Percentiles rank a stretch among this genome's conserved stretches.
phyloP scores from a whole-genome alignment of 2,888 invertebrate species.

The Phorcus lineatus region DNA sequence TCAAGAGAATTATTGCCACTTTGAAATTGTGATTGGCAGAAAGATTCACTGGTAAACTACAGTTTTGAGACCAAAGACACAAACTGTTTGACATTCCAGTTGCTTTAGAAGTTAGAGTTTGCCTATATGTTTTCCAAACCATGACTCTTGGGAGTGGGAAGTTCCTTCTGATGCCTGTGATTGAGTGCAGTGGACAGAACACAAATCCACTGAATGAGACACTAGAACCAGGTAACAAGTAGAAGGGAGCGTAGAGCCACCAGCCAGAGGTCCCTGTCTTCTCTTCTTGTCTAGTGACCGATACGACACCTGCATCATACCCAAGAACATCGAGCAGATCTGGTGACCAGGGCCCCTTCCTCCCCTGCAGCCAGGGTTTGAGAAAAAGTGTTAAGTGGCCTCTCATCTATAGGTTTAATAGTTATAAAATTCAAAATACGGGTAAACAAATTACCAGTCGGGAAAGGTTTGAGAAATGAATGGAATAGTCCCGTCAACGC shows the following conservation, averaged over 20 bases:
- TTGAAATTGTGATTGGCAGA: slow-evolving; percentile 55
- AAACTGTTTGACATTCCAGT: slow-evolving; percentile 66
- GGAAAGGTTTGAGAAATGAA: too few relatives aligned
- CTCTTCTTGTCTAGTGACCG: slow-evolving; percentile 53
- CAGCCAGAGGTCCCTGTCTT: slow-evolving; percentile 59
- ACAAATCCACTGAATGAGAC: not conserved
- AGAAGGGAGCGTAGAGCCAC: slow-evolving; percentile 54
- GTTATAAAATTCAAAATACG: too few relatives aligned
- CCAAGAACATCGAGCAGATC: slow-evolving; percentile 70
- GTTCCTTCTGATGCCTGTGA: slow-evolving; percentile 31
- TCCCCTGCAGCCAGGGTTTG: slow-evolving; percentile 63
- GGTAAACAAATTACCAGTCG: too few relatives aligned
- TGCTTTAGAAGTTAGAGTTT: slow-evolving; percentile 70
- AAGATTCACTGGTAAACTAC: slow-evolving; percentile 69
- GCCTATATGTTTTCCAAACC: slow-evolving; percentile 67
- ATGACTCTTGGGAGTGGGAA: slow-evolving; percentile 33
- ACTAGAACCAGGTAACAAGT: not conserved
- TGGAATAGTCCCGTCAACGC: too few relatives aligned
- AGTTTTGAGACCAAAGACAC: slow-evolving; percentile 74
- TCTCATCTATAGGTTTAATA: slow-evolving; percentile 67
- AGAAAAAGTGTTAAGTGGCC: slow-evolving; percentile 71
- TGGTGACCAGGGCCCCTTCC: slow-evolving; percentile 74
- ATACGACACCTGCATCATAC: slow-evolving; percentile 73
- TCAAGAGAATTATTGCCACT: slow-evolving; percentile 33
- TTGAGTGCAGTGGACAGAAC: not conserved